Conservation (phyloP, 2,113 vertebrate species). For the Amia ocellicauda region DNA sequence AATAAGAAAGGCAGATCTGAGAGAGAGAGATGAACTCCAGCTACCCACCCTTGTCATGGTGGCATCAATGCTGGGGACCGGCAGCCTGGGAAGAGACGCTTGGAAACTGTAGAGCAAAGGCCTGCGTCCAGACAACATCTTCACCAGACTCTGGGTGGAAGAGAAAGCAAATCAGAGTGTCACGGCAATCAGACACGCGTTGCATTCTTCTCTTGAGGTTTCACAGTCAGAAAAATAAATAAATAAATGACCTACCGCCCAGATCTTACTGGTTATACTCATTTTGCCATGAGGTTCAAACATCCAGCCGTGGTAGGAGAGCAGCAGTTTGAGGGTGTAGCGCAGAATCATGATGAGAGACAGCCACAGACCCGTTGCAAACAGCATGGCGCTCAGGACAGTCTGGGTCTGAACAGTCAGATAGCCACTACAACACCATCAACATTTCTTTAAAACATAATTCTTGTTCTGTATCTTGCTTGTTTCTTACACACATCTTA, state of each 20-base stretch:
- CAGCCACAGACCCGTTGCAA: slow-evolving; percentile 84
- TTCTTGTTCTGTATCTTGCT: too few species aligned
- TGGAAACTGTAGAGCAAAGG: slow-evolving; percentile 95
- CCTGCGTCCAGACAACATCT: slow-evolving; percentile 74
- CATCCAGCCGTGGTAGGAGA: slow-evolving; percentile 93
- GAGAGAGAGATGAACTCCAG: neutral
- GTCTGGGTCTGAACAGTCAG: slow-evolving; percentile 60
- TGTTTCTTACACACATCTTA: too few species aligned
- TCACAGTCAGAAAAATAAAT: neutral
- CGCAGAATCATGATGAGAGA: slow-evolving; percentile 79
- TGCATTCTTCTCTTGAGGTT: too few species aligned
- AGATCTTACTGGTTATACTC: slow-evolving; percentile 75
- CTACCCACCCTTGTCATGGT: slow-evolving; percentile 77
- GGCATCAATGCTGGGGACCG: slow-evolving; percentile 78
- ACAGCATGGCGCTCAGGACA: slow-evolving; percentile 70
- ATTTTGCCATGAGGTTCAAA: slow-evolving; percentile 84
- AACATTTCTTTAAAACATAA: slow-evolving; percentile 17
- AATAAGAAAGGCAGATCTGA: too few species aligned
- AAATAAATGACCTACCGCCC: slow-evolving; percentile 72
- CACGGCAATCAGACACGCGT: too few species aligned
- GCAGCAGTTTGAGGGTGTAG: slow-evolving; percentile 76
- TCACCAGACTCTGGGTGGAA: slow-evolving; percentile 64
- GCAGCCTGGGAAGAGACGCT: slow-evolving; percentile 82
- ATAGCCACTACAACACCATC: slow-evolving; percentile 49
- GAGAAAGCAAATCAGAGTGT: neutral